A percentile compares a stretch with the other conserved stretches of the same genome.
Conservation (phyloP, 1,140 invertebrate genomes). For the Bombus polaris region DNA sequence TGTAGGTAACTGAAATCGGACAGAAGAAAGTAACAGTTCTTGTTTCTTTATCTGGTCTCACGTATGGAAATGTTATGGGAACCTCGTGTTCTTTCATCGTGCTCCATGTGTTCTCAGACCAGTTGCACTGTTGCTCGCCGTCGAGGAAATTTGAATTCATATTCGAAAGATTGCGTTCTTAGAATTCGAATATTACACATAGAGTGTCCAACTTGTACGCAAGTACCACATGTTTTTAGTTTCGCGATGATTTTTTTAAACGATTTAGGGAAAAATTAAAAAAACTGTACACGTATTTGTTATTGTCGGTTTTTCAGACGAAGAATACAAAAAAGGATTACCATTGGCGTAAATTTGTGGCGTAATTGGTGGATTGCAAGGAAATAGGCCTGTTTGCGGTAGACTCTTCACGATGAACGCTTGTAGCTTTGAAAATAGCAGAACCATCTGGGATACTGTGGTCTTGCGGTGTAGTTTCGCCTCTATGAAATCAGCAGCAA, state of each 20-base stretch:
- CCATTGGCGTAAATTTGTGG: constrained; percentile 78
- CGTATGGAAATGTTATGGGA: constrained; percentile 31
- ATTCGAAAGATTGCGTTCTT: background rate
- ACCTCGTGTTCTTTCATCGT: background rate
- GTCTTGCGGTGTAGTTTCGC: constrained; percentile 74
- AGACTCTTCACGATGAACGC: constrained; percentile 73
- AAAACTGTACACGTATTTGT: background rate
- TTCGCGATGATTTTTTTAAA: background rate
- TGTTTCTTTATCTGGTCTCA: constrained; percentile 27
- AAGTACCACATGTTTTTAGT: too few relatives aligned
- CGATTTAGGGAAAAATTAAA: background rate
- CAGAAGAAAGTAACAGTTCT: constrained; percentile 42
- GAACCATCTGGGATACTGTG: constrained; percentile 75
- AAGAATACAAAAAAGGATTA: constrained; percentile 53
- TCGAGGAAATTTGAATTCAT: background rate
- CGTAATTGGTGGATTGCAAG: constrained; percentile 79
- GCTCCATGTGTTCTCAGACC: background rate
- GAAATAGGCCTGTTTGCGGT: constrained; percentile 74
- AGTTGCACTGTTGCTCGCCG: background rate
- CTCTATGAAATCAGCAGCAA: constrained; percentile 70
- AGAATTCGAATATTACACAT: background rate
- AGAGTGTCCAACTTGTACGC: too few relatives aligned
- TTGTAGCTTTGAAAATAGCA: constrained; percentile 80
- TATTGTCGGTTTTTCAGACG: background rate
- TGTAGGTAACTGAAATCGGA: constrained; percentile 80